Evolutionary conservation across 2,113 vertebrate genomes (phyloP).

Genomic region (Eretmochelys imbricata): DNA sequence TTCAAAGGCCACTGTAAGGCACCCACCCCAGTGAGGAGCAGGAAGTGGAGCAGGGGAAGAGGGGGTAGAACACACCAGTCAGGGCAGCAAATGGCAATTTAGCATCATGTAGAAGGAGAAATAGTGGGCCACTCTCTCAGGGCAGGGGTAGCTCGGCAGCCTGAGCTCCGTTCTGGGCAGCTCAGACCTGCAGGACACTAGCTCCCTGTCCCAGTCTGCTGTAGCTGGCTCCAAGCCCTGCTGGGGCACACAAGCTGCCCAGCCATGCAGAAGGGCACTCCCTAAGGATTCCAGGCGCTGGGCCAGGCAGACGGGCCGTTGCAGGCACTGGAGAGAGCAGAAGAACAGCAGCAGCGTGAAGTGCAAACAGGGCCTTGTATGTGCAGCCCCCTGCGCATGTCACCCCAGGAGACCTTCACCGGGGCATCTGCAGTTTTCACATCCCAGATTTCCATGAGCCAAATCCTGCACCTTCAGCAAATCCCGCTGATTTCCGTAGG

Average conservation of each 20-base stretch:
- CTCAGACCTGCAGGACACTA: background rate
- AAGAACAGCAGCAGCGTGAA: accelerated
- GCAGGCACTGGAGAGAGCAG: background rate
- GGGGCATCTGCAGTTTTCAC: background rate
- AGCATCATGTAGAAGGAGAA: too few relatives aligned
- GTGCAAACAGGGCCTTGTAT: background rate
- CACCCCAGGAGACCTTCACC: background rate
- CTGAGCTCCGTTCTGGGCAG: too few relatives aligned
- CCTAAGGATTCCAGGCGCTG: background rate
- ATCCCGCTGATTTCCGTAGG: background rate
- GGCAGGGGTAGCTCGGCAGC: background rate
- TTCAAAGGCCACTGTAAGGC: too few relatives aligned
- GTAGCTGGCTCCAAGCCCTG: background rate
- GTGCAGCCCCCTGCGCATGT: background rate
- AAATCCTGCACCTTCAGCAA: background rate
- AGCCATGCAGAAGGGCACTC: background rate
- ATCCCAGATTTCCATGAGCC: background rate
- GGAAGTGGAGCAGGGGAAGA: too few relatives aligned
- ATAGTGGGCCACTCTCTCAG: too few relatives aligned
- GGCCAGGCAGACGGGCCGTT: accelerated
- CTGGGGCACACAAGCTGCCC: accelerated
- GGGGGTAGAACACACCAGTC: too few relatives aligned
- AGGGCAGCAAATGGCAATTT: too few relatives aligned
- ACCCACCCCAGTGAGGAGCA: too few relatives aligned
- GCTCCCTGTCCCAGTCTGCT: background rate